Evolutionary conservation across 2,888 invertebrate species (phyloP).

Genomic region (Synanthedon formicaeformis): DNA sequence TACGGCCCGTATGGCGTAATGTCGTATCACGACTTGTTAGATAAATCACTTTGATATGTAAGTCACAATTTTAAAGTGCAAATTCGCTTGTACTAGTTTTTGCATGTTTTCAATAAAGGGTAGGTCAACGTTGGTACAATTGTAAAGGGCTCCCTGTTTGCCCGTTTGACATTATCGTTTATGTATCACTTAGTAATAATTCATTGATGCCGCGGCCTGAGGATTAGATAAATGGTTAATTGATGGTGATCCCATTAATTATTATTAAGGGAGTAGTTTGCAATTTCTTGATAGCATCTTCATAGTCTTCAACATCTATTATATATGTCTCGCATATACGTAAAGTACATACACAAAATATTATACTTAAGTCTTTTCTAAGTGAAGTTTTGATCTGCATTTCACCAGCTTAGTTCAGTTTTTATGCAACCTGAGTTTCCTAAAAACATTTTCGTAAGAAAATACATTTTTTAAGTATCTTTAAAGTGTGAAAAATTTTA

Average conservation of each 20-base stretch:
- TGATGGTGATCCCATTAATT: slow-evolving; percentile 15
- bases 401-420: no score
- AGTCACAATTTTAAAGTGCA: no score
- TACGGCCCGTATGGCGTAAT: not conserved
- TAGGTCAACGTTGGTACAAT: slow-evolving; percentile 53
- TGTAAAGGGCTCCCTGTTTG: slow-evolving; percentile 47
- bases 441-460: no score
- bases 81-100: slow-evolving; percentile 1
- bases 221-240: slow-evolving; percentile 31
- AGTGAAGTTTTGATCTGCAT: no score
- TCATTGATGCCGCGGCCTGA: slow-evolving; percentile 39
- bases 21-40: not conserved
- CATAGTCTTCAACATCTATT: no score
- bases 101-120: slow-evolving; percentile 35
- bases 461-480: no score
- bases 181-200: slow-evolving; percentile 60
- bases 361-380: no score
- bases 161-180: slow-evolving; percentile 58
- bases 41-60: no score
- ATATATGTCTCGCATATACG: no score
- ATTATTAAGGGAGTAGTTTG: not conserved
- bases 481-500: no score
- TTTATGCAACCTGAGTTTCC: no score
- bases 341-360: no score
- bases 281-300: not conserved